Conservation (phyloP, 2,888 invertebrate genomes). For the Bembecia ichneumoniformis region DNA sequence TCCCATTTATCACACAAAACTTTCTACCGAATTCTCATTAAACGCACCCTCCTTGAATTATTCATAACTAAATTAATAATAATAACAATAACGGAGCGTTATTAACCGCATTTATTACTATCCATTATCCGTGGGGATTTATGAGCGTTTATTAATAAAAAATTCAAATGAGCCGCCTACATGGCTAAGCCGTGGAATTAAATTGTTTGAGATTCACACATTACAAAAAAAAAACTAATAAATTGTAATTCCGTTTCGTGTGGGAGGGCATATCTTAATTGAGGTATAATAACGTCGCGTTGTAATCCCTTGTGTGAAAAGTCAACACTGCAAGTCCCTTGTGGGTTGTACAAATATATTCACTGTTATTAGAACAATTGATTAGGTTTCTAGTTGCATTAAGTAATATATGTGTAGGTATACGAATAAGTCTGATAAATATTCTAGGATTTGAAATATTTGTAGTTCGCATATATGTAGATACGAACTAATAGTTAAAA, state of each 20-base stretch:
- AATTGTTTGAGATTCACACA: constrained; percentile 59
- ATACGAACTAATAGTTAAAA: too few species aligned
- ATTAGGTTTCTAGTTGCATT: too few species aligned
- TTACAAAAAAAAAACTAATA: constrained; percentile 22
- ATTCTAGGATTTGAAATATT: too few species aligned
- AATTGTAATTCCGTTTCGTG: constrained; percentile 26
- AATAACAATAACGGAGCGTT: constrained; percentile 45
- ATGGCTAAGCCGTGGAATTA: constrained; percentile 46
- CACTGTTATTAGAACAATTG: background rate
- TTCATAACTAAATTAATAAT: constrained; percentile 64
- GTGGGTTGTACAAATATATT: background rate
- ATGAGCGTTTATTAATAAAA: constrained; percentile 62
- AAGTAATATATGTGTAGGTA: too few species aligned
- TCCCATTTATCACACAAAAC: background rate
- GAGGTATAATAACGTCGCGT: constrained; percentile 9
- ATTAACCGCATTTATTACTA: constrained; percentile 32
- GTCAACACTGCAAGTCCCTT: constrained; percentile 24
- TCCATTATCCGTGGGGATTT: constrained; percentile 18
- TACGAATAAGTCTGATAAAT: too few species aligned
- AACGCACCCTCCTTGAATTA: constrained; percentile 30
- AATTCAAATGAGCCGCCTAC: constrained; percentile 62
- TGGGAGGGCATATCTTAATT: constrained; percentile 27
- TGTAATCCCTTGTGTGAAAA: constrained; percentile 38
- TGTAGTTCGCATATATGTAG: too few species aligned
- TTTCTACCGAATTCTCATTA: background rate